Evolutionary conservation across 2,113 vertebrate species (phyloP).

Genomic region (Dermatemys mawii): DNA sequence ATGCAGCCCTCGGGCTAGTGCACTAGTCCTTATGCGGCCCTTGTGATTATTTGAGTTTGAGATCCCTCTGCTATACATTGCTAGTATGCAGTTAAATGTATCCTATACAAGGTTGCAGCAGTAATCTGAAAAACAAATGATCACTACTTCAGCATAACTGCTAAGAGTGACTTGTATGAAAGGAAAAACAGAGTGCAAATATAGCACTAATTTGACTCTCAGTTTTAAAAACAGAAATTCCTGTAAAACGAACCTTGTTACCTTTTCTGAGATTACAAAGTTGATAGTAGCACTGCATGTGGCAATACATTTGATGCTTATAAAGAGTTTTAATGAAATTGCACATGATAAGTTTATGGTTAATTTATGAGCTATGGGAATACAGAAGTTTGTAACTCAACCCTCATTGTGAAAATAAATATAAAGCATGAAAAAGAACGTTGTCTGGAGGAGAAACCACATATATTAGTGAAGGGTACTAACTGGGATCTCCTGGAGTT

Average conservation of each 20-base stretch:
- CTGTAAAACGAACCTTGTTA: not conserved
- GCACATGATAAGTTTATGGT: not conserved
- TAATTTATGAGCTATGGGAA: not conserved
- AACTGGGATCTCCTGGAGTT: not conserved
- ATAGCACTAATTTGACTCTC: not conserved
- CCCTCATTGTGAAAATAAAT: not conserved
- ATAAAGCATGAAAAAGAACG: not conserved
- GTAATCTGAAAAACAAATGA: not conserved
- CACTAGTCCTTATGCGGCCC: too few relatives aligned
- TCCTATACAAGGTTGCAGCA: not conserved
- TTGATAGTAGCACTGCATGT: not conserved
- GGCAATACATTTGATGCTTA: not conserved
- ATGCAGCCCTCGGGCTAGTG: too few relatives aligned
- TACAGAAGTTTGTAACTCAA: constrained; percentile 23
- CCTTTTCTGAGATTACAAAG: not conserved
- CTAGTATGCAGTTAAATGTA: too few relatives aligned
- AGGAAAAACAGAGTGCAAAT: not conserved
- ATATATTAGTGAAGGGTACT: not conserved
- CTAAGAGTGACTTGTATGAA: not conserved
- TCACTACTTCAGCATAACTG: not conserved
- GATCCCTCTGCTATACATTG: too few relatives aligned
- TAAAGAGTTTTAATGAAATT: constrained; percentile 32
- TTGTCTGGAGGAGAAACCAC: not conserved
- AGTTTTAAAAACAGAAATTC: not conserved
- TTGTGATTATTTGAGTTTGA: too few relatives aligned